Base-by-base conservation (phyloP, 1,140 invertebrate species). In the Harlomillsia oculata region DNA sequence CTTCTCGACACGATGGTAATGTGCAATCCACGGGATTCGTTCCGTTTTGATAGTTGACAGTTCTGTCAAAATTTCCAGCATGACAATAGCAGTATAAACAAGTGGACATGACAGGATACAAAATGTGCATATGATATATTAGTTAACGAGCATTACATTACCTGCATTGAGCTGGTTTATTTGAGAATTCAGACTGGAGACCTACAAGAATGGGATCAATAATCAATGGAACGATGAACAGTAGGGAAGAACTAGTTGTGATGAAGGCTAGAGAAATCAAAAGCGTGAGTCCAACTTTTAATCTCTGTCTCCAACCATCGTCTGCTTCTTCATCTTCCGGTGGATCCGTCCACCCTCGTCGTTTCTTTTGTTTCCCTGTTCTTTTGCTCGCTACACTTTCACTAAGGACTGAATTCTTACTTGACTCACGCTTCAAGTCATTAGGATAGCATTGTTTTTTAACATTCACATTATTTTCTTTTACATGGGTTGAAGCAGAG, bases 141-240 rank as follows among this genome's bases (percentile, higher is more conserved):
- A n/a, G n/a, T n/a, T n/a, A n/a, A n/a, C n/a, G n/a, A n/a, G n/a
- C n/a, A n/a, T n/a, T 46, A 6, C 48, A 58, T 46, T 58, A 67
- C 34, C 60, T 46, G 71, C 88, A 90, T 39, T 81, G 77, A 5
- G 85, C 85, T 6, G 87, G 87, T 48, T 80, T 72, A 1, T 82
- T 79, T 36, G 83, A 80, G 70, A 90, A 90, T 71, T 90, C 84
- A 39, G 87, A 84, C 3, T 82, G 82, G 46, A 91, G 72, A 4
- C 87, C 89, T 65, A 86, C 88, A 58, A 92, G 81, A n/a, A 87
- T 87, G 25, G 87, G 87, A 72, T 92, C 85, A 36, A 89, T 85
- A 72, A 90, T 88, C n/a, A 90, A 76, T 39, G 87, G 88, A 39
- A 90, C 85, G 39, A 90, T 76, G 72, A 92, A 90, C 30, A 90